Base-by-base conservation (phyloP, 2,888 invertebrate species). In the Brachyopa scutellaris region DNA sequence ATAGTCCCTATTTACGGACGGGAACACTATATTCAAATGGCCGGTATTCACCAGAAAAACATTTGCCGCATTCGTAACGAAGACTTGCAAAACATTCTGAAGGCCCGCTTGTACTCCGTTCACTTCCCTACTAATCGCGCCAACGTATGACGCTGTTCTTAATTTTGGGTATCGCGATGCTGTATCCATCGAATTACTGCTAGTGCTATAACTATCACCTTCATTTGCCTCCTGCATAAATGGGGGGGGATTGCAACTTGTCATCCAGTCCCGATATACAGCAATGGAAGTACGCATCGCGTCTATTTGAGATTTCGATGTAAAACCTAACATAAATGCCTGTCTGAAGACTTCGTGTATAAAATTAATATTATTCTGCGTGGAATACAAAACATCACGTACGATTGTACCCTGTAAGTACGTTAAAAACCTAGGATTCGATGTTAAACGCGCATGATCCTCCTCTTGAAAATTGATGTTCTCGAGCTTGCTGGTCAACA, bases 201-300 rank as follows among this genome's bases (percentile, higher is more conserved):
- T 69, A 23, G 23, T 78, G 62, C 55, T 69, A 19, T 19, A 4
- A 53, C 0, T 55, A 1, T 85, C 85, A 77, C 91, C 91, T 7
- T 93, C 93, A n/a, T 93, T 91, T 3, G 93, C 92, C 87, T 95
- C 95, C 85, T 96, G 90, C 89, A 97, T 93, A 88, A 97, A 97
- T 0, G 95, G 94, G 0, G 97, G 97, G 69, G 96, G 92, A 17
- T 89, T 88, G 5, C 95, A 96, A 91, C 95, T 94, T 88, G 97
- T 97, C 91, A 99, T 97, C 95, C 99, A 96, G 90, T 99, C 98
- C 89, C 97, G 96, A 89, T 99, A 99, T 2, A 98, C 95, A 42
- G 95, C 94, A 85, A 99, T 97, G 40, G 97, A 97, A 86, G 96
- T 94, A 49, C 97, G 92, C 78, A 97, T 95, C 3, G 98, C 97